These are phyloP conservation scores for Dicycla oo DNA, from an alignment of 2,888 invertebrate species.

Conservation along the genomic window DNA sequence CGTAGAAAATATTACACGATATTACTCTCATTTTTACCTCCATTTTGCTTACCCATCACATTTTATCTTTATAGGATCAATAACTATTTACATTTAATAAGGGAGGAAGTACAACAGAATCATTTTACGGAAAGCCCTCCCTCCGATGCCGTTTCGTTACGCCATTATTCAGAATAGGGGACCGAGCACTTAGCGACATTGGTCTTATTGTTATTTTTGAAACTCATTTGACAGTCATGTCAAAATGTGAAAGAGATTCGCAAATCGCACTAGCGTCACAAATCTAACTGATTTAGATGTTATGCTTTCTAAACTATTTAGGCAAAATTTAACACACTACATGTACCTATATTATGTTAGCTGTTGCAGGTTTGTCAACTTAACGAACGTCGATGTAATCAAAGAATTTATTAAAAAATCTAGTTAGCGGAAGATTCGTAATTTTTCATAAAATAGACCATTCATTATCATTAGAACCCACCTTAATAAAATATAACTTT, in stretches of 20 bases:
- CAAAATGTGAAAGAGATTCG: conserved; percentile 63
- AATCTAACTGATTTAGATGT: conserved; percentile 29
- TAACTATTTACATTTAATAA: conserved; percentile 69
- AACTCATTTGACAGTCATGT: conserved; percentile 79
- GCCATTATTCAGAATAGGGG: conserved; percentile 77
- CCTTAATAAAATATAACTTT: neutral
- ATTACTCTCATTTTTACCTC: conserved; percentile 34
- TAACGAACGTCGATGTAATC: conserved; percentile 7
- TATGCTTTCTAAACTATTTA: conserved; percentile 40
- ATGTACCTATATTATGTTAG: neutral
- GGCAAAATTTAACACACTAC: conserved; percentile 12
- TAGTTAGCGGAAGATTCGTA: neutral
- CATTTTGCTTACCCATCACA: conserved; percentile 44
- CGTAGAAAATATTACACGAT: conserved; percentile 22
- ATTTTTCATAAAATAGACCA: neutral
- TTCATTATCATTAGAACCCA: neutral
- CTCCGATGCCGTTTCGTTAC: conserved; percentile 72
- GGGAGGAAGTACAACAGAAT: conserved; percentile 63
- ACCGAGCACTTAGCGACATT: conserved; percentile 72
- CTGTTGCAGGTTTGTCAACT: conserved; percentile 8
- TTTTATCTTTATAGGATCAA: conserved; percentile 65
- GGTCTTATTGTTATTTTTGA: conserved; percentile 79
- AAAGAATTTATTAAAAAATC: conserved; percentile 28
- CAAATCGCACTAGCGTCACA: conserved; percentile 29
- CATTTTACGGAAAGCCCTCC: conserved; percentile 73